Conservation (phyloP, 2,888 invertebrate species). For the Tupiocoris notatus region DNA sequence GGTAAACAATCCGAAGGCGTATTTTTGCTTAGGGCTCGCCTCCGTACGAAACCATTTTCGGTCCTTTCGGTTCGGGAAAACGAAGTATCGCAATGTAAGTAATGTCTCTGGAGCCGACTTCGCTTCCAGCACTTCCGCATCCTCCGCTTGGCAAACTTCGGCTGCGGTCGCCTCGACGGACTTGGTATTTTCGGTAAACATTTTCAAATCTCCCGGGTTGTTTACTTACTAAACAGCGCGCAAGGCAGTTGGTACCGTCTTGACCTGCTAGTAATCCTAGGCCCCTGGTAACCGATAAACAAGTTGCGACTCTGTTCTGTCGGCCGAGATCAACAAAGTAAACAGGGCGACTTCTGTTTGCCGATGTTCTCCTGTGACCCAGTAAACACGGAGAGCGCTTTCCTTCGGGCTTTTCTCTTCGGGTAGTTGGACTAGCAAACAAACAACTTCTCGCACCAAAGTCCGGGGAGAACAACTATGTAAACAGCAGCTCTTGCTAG, state of each 20-base stretch:
- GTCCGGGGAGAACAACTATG: constrained; percentile 45
- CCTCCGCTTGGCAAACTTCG: not conserved
- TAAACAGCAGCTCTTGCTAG: constrained; percentile 44
- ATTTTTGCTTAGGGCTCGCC: constrained; percentile 47
- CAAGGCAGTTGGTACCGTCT: constrained; percentile 14
- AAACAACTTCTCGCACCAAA: constrained; percentile 17
- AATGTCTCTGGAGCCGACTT: not conserved
- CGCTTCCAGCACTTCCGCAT: not conserved
- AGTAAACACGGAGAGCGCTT: constrained; percentile 46
- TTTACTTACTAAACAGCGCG: constrained; percentile 46
- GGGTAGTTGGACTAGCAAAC: constrained; percentile 41
- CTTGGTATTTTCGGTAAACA: constrained; percentile 46
- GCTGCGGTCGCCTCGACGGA: constrained; percentile 10
- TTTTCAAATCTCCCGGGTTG: constrained; percentile 26
- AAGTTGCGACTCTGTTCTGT: constrained; percentile 19
- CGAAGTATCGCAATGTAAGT: too few relatives aligned
- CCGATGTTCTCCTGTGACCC: constrained; percentile 42
- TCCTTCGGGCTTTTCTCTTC: constrained; percentile 10
- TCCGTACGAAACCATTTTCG: not conserved
- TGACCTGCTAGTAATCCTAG: constrained; percentile 38
- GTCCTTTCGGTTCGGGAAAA: not conserved
- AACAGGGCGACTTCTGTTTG: constrained; percentile 41
- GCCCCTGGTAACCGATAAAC: constrained; percentile 46
- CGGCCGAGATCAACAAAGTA: constrained; percentile 38
- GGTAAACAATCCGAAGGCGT: constrained; percentile 49